Evolutionary conservation across 1,140 invertebrate genomes (phyloP).

Genomic region (Lucilia cuprina): DNA sequence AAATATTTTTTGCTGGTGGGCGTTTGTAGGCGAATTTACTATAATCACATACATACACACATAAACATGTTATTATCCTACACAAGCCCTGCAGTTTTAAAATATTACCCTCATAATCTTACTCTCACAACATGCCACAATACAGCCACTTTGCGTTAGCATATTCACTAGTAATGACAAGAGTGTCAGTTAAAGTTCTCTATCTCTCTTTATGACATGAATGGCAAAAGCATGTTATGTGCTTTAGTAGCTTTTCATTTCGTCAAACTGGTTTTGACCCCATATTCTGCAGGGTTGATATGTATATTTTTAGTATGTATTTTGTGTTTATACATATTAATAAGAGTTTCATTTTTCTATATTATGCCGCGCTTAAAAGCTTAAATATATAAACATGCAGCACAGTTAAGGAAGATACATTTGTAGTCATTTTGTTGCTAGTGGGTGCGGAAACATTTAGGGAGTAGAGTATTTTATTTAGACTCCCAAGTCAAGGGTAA

Average conservation of each 20-base stretch:
- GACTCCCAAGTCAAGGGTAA: neutral
- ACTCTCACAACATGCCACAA: no score
- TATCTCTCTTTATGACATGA: no score
- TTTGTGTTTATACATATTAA: neutral
- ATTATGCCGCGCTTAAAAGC: conserved; percentile 7
- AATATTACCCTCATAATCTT: no score
- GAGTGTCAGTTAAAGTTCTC: no score
- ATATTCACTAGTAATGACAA: no score
- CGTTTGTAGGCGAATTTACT: conserved; percentile 28
- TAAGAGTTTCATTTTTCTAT: neutral
- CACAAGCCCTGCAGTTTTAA: no score
- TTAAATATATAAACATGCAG: neutral
- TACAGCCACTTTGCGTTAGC: no score
- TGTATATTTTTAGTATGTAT: neutral
- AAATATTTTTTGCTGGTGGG: conserved; percentile 24
- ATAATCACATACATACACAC: neutral
- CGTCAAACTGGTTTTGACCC: no score
- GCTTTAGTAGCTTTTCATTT: no score
- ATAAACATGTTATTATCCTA: neutral
- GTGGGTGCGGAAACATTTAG: neutral
- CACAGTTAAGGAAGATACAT: neutral
- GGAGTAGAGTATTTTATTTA: neutral
- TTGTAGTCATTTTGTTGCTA: neutral
- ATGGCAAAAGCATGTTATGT: no score
- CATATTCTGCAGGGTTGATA: neutral